Base-by-base conservation (phyloP, 2,888 invertebrate species). In the Esperia sulphurella region DNA sequence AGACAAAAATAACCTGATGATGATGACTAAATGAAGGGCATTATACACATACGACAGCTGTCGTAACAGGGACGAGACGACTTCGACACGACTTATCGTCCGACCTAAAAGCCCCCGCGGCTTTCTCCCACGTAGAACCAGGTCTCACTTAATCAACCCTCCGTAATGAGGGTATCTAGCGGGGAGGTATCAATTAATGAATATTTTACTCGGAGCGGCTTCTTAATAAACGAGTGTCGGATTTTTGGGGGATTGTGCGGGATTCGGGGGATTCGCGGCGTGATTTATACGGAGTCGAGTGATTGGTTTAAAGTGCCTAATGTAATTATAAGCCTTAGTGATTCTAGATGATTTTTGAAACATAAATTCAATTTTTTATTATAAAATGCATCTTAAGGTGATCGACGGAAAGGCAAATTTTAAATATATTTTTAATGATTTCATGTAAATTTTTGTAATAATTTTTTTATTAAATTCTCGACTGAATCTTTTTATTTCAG, bases 111-210 rank as follows among this genome's bases (percentile, higher is more conserved):
- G 8, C 46, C 51, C 57, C 53, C 45, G 55, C 61, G 58, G 65
- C 61, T 64, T 68, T 71, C 72, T 74, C 79, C 71, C 77, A 74
- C 76, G 76, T 72, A 73, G 59, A 75, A 72, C 69, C 83, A 83
- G 83, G 83, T 84, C 69, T 65, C 74, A 67, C 82, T 83, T 81
- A 84, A 85, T 86, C 86, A 85, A 85, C 84, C 83, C 84, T 69
- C 78, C 69, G 79, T 83, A 86, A 83, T 83, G 77, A 85, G 81
- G 79, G 75, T 76, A 81, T 81, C 78, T 79, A 63, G 70, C 75
- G 72, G 80, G 81, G 79, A 62, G 75, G 82, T 79, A 87, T 85
- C 87, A 85, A 88, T 88, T 88, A 88, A 87, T 87, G 86, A 86
- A 85, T 86, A 87, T 86, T 86, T 85, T 74, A 81, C 69, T 71